Evolutionary conservation across 2,797 vertebrate species (phyloP).

Genomic region (Eulemur rubriventer): DNA sequence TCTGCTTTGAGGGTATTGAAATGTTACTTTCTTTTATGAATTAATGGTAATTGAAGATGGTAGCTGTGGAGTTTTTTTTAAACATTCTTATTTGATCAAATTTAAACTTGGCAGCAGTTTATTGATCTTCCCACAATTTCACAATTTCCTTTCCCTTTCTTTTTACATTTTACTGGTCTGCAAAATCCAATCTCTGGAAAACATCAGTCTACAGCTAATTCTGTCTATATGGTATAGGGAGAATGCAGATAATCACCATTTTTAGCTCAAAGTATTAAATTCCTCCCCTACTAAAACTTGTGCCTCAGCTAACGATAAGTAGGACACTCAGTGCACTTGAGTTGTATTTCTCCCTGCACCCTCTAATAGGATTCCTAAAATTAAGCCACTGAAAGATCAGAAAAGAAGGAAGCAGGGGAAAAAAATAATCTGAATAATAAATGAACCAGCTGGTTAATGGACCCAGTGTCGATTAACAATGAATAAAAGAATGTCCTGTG

Average conservation of each 20-base stretch:
- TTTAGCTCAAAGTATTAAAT: conserved; percentile 47
- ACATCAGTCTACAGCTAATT: conserved; percentile 41
- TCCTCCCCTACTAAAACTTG: conserved; percentile 9
- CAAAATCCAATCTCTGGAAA: conserved; percentile 15
- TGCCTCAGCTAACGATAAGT: conserved; percentile 30
- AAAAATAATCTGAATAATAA: neutral
- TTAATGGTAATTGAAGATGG: neutral
- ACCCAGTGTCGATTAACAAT: neutral
- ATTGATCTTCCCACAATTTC: neutral
- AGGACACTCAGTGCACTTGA: neutral
- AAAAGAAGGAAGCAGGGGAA: neutral
- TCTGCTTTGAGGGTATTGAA: neutral
- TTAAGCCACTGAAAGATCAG: conserved; percentile 24
- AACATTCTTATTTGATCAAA: conserved; percentile 26
- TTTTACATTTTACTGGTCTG: conserved; percentile 32
- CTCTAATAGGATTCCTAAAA: conserved; percentile 56
- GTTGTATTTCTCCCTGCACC: conserved; percentile 3
- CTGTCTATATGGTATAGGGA: neutral
- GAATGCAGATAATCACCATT: neutral
- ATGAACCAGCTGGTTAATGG: neutral
- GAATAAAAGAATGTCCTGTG: neutral
- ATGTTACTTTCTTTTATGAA: conserved; percentile 10
- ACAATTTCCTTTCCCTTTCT: conserved; percentile 31
- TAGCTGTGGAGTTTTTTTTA: neutral
- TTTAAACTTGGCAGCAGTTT: conserved; percentile 37